These are phyloP conservation scores for Aphaenogaster floridana DNA, from an alignment of 1,140 invertebrate species.

Conservation along the genomic window DNA sequence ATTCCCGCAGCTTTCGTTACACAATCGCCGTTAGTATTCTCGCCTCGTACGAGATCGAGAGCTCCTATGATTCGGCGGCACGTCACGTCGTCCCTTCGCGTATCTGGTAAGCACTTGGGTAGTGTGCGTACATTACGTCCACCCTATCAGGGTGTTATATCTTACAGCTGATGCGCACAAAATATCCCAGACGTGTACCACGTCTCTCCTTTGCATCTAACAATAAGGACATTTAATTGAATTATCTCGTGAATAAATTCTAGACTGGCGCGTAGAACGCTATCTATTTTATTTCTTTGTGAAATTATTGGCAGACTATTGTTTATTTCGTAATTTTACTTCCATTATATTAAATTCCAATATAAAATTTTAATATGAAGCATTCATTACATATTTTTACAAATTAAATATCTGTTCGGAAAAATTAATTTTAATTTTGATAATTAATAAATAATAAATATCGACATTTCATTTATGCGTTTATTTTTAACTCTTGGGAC, in stretches of 20 bases:
- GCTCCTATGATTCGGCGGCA: conserved; percentile 8
- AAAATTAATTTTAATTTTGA: neutral
- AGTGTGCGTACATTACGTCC: neutral
- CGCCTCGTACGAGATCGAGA: conserved; percentile 37
- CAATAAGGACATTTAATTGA: neutral
- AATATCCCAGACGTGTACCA: neutral
- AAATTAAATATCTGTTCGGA: neutral
- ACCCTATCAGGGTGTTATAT: neutral
- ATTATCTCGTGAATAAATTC: neutral
- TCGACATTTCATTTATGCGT: neutral
- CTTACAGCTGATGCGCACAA: neutral
- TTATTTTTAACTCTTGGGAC: neutral
- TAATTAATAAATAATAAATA: neutral
- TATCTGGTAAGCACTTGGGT: conserved; percentile 22
- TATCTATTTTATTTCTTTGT: neutral
- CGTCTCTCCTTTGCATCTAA: neutral
- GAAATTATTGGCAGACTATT: neutral
- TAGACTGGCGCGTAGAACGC: neutral
- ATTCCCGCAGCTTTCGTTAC: conserved; percentile 63
- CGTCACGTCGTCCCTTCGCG: conserved; percentile 9
- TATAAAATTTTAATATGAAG: neutral
- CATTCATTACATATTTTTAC: neutral
- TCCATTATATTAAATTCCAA: neutral
- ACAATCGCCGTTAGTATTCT: conserved; percentile 25
- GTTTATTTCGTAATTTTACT: neutral